Evolutionary conservation across 2,113 vertebrate species (phyloP), one percentile per base, ranked within the genome.

Genomic region (Catharus bicknelli): DNA sequence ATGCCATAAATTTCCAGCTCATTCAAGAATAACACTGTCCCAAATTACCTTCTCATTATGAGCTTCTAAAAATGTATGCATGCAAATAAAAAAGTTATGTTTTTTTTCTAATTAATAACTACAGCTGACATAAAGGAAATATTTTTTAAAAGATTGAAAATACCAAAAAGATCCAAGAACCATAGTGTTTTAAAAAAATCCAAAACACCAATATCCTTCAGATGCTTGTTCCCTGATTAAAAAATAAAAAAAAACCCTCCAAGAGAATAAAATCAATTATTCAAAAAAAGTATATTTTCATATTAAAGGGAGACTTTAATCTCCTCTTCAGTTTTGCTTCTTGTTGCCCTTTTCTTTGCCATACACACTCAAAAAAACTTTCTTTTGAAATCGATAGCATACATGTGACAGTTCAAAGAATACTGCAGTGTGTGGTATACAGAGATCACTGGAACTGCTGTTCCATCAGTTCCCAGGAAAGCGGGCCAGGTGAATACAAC

Each of bases 21-120:
- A 53, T 88, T 90, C 73, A 86, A 88, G 68, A 93, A 86, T 19
- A 94, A 78, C 64, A 54, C 27, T 64, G 72, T 55, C 36, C 48
- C 43, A 81, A 88, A 83, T 67, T 74, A 91, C 36, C 54, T 92
- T 87, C 87, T 86, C 72, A 80, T 43, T 88, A 69, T 26, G 72
- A 94, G 23, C 19, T 70, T 74, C 72, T 77, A 83, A 77, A 88
- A 80, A 76, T 6, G 3, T 47, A 47, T 0, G 4, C 25, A 48
- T 40, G 23, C 6, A 86, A 81, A 92, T 57, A 50, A 26, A 51
- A 51, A 51, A 45, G 36, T 14, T 25, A 23, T 72, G 20, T 29
- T 3, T 36, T 54, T 86, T 59, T 64, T 43, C 14, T 5, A 73
- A 82, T 84, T 87, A 92, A 13, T 54, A 66, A 27, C 58, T 79